Evolutionary conservation across 2,113 vertebrate genomes (phyloP), one percentile per base, ranked within the genome.

Genomic region (Struthidea cinerea): DNA sequence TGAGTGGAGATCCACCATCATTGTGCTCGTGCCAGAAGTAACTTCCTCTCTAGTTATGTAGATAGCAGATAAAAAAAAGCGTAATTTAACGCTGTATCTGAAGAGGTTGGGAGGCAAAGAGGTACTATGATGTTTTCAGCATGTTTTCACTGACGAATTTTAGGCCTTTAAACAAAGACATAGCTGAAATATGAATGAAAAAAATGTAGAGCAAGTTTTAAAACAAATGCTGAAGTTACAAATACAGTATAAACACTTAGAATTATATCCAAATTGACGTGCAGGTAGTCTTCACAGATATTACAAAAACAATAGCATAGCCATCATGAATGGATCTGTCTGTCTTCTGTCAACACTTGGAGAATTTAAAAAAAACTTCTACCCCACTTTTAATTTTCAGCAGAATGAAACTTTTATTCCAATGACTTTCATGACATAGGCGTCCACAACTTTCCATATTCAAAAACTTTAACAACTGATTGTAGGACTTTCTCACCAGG

Each of bases 71-170:
- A 9, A 60, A 85, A 82, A 82, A 59, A 55, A 12, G 5, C 3
- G 4, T 41, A 33, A 52, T 47, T 44, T 56, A 73, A 7, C 0
- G 0, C 22, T 60, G 3, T 61, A 37, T n/a, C 18, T 28, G 1
- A 19, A 56, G n/a, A 30, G 10, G 4, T 2, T 71, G 61, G 44
- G 32, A 67, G 47, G 33, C 11, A 71, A 74, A 44, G 37, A 52
- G n/a, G 20, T 47, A 18, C 16, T 69, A 1, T 35, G n/a, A 69
- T 42, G 28, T 67, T 84, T 92, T 67, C 28, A 75, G 10, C 16
- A 4, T 53, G 37, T 61, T 89, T 87, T 56, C 20, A 17, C 15
- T 37, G 37, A 24, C 67, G 11, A n/a, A 46, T 77, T 87, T 81
- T 60, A 77, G 63, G 44, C 30, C 23, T 84, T 70, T n/a, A 71